Conservation (phyloP, 2,113 vertebrate species). For the Hemiprocne comata region DNA sequence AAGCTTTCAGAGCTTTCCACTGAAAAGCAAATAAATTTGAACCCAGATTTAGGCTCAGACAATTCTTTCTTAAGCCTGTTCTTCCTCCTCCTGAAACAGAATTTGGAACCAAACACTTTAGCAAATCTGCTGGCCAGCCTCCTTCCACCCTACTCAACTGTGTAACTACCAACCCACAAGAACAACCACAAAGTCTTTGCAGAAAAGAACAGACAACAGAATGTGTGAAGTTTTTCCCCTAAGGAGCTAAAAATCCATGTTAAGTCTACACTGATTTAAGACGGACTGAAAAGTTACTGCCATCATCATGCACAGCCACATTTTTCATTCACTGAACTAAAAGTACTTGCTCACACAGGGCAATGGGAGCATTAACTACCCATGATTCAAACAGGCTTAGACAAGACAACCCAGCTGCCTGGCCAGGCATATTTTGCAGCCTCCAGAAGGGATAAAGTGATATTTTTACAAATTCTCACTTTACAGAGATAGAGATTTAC, state of each 20-base stretch:
- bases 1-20: background rate
- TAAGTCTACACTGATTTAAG: background rate
- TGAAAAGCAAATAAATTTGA: background rate
- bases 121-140: background rate
- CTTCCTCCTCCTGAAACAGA: background rate
- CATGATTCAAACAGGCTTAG: background rate
- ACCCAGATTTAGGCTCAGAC: background rate
- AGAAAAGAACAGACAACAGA: background rate
- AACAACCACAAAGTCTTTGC: background rate
- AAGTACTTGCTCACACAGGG: background rate
- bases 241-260: slow-evolving; percentile 10
- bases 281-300: background rate
- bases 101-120: background rate
- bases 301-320: background rate
- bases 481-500: background rate
- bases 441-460: background rate
- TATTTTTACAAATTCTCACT: background rate
- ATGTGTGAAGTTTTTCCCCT: background rate
- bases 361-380: background rate
- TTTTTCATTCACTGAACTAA: background rate
- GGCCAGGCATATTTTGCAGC: background rate
- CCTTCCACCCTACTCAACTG: background rate
- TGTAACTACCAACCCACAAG: background rate
- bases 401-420: background rate
- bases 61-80: background rate